phyloP scores from a whole-genome alignment of 2,888 invertebrate species.

The Sisyra nigra region DNA sequence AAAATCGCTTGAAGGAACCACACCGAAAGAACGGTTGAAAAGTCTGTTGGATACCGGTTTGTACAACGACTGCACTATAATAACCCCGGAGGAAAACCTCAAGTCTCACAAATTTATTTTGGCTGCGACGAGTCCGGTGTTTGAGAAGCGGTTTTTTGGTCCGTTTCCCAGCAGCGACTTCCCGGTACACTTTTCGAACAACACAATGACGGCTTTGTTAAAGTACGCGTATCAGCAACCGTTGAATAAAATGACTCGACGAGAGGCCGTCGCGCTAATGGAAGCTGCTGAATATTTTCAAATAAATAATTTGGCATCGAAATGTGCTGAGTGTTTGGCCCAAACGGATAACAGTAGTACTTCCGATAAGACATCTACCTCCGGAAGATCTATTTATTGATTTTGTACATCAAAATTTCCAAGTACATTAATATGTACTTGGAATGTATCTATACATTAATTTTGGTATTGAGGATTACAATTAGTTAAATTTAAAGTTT shows the following conservation, averaged over 20 bases:
- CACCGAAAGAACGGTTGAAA: neutral
- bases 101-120: neutral
- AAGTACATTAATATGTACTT: no score
- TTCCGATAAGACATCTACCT: no score
- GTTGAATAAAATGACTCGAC: neutral
- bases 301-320: neutral
- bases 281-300: conserved; percentile 2
- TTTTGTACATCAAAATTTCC: no score
- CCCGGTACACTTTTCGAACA: neutral
- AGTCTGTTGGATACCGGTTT: neutral
- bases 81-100: neutral
- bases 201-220: neutral
- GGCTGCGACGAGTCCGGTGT: neutral
- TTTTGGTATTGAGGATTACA: no score
- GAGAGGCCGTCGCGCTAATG: neutral
- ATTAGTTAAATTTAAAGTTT: no score
- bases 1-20: neutral
- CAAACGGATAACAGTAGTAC: no score
- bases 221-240: neutral
- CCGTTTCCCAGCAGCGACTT: neutral
- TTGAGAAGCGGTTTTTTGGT: neutral
- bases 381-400: no score
- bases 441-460: no score
- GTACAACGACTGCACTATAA: neutral
- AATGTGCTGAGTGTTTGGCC: no score